Conservation (phyloP, 2,797 vertebrate genomes). For the Triplophysa yarkandensis region DNA sequence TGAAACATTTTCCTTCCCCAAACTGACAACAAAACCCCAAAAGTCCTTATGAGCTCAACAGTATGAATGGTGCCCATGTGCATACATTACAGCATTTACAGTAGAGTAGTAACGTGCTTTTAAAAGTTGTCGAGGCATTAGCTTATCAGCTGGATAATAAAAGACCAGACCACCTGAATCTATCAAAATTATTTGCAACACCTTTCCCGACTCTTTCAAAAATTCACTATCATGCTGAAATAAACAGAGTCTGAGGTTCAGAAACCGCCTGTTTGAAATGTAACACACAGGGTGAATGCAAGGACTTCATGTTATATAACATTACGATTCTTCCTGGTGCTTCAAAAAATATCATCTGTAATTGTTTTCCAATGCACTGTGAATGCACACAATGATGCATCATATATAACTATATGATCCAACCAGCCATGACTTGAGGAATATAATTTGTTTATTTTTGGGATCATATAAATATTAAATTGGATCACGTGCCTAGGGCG, state of each 20-base stretch:
- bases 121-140: constrained; percentile 6
- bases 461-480: not conserved
- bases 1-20: not conserved
- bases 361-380: not conserved
- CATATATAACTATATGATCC: not conserved
- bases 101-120: constrained; percentile 21
- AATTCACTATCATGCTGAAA: constrained; percentile 5
- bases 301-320: not conserved
- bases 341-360: not conserved
- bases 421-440: not conserved
- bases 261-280: not conserved
- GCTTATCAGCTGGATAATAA: constrained; percentile 20
- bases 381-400: not conserved
- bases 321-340: not conserved
- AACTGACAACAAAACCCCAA: not conserved
- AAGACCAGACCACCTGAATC: constrained; percentile 29
- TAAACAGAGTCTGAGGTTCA: not conserved
- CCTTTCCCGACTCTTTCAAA: not conserved
- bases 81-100: constrained; percentile 31
- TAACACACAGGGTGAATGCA: not conserved
- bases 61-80: not conserved
- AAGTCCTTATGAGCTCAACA: not conserved
- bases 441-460: not conserved
- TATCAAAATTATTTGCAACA: constrained; percentile 13
- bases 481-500: not conserved